These are phyloP conservation scores for Gymnocephalus cernua DNA, from an alignment of 2,113 vertebrate species.

Conservation along the genomic window DNA sequence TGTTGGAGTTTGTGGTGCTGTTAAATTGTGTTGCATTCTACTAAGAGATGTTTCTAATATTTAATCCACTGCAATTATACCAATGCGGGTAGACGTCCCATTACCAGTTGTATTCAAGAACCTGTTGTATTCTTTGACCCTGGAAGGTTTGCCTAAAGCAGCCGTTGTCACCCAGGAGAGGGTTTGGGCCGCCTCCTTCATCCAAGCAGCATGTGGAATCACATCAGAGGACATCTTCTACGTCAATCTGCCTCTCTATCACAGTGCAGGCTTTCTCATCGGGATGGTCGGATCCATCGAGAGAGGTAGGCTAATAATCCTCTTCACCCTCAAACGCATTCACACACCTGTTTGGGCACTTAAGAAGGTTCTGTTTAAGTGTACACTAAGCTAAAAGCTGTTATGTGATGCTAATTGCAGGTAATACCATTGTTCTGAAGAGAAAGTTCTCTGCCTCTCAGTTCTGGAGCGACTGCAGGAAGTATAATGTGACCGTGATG, in stretches of 20 bases:
- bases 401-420: slow-evolving; percentile 69
- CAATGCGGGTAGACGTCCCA: neutral
- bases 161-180: slow-evolving; percentile 85
- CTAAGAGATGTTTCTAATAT: neutral
- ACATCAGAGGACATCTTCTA: slow-evolving; percentile 85
- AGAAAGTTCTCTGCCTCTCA: slow-evolving; percentile 93
- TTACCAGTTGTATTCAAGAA: neutral
- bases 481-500: slow-evolving; percentile 90
- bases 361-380: neutral
- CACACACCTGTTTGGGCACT: neutral
- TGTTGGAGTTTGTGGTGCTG: neutral
- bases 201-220: slow-evolving; percentile 75
- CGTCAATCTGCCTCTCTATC: slow-evolving; percentile 89
- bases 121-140: neutral
- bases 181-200: slow-evolving; percentile 77
- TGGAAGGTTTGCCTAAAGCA: slow-evolving; percentile 87
- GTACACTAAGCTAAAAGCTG: neutral
- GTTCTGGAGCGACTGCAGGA: slow-evolving; percentile 95
- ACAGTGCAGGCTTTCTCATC: slow-evolving; percentile 88
- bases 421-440: slow-evolving; percentile 86
- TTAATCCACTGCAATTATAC: neutral
- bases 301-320: slow-evolving; percentile 78
- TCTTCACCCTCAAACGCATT: neutral
- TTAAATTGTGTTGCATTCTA: neutral
- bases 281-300: slow-evolving; percentile 87